A percentile compares a stretch with the other conserved stretches of the same genome.
These are phyloP conservation scores for Caranx ignobilis DNA, from an alignment of 2,113 vertebrate species.

Conservation along the genomic window DNA sequence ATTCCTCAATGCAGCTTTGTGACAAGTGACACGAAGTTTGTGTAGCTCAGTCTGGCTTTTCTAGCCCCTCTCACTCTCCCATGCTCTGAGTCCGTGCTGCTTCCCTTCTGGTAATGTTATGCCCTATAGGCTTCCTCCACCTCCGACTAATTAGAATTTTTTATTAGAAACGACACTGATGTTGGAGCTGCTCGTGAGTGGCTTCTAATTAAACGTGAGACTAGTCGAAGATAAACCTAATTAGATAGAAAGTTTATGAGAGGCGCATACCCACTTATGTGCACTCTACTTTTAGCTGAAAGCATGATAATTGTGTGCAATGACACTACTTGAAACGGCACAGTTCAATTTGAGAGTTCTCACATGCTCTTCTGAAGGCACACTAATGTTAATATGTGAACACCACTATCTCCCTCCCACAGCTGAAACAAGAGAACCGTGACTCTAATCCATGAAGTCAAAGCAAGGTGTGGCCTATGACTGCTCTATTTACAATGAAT, in stretches of 20 bases:
- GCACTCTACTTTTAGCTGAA: slow-evolving; percentile 34
- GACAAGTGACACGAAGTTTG: slow-evolving; percentile 42
- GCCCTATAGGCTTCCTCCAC: slow-evolving; percentile 65
- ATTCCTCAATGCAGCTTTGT: slow-evolving; percentile 19
- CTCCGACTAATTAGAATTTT: slow-evolving; percentile 67
- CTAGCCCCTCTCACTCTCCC: slow-evolving; percentile 26
- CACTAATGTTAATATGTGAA: slow-evolving; percentile 10
- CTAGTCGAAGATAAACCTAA: slow-evolving; percentile 52
- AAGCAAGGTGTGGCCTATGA: slow-evolving; percentile 33
- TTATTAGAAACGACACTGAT: slow-evolving; percentile 70
- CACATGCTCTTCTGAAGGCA: not conserved
- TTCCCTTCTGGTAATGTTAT: slow-evolving; percentile 57
- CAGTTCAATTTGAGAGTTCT: slow-evolving; percentile 14
- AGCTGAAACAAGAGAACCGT: slow-evolving; percentile 44
- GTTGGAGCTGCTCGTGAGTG: slow-evolving; percentile 54
- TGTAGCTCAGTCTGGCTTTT: slow-evolving; percentile 32
- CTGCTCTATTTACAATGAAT: slow-evolving; percentile 59
- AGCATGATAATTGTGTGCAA: slow-evolving; percentile 33
- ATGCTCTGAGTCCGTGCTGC: not conserved
- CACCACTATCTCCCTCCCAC: slow-evolving; percentile 26
- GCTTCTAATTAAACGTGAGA: slow-evolving; percentile 64
- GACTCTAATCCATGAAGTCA: slow-evolving; percentile 60
- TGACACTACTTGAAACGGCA: slow-evolving; percentile 41
- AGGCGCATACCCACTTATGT: slow-evolving; percentile 31
- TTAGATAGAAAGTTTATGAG: slow-evolving; percentile 62